phyloP scores from a whole-genome alignment of 2,797 vertebrate species.

The Cynodonichthys magdalenae region DNA sequence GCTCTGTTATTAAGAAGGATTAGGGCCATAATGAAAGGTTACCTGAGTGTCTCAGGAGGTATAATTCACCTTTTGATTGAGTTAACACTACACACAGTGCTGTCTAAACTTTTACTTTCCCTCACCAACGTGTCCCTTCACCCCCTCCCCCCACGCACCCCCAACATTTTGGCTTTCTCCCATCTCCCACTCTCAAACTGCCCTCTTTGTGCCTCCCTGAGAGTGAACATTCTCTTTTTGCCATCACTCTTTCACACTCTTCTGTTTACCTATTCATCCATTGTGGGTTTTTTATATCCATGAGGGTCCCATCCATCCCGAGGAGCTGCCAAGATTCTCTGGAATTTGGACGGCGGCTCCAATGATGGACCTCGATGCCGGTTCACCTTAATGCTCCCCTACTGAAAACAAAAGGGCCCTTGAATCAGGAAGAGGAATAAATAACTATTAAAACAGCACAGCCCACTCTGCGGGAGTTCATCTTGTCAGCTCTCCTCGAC shows the following conservation, averaged over 20 bases:
- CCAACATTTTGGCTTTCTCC: slow-evolving; percentile 58
- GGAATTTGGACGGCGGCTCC: slow-evolving; percentile 76
- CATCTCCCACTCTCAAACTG: slow-evolving; percentile 69
- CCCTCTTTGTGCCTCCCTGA: slow-evolving; percentile 73
- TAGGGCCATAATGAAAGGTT: slow-evolving; percentile 84
- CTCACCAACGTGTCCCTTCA: slow-evolving; percentile 50
- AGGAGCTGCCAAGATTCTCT: slow-evolving; percentile 82
- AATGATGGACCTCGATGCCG: slow-evolving; percentile 63
- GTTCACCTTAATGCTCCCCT: slow-evolving; percentile 71
- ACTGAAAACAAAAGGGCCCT: slow-evolving; percentile 68
- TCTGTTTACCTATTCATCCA: slow-evolving; percentile 86
- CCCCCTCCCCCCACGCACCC: slow-evolving; percentile 5
- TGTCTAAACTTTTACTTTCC: slow-evolving; percentile 71
- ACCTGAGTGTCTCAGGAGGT: slow-evolving; percentile 80
- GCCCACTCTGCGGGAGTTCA: slow-evolving; percentile 59
- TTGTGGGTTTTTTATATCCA: slow-evolving; percentile 79
- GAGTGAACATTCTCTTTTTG: slow-evolving; percentile 82
- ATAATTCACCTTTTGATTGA: slow-evolving; percentile 83
- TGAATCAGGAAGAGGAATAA: slow-evolving; percentile 72
- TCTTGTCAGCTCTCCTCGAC: slow-evolving; percentile 40
- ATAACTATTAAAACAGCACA: slow-evolving; percentile 64
- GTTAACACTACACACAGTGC: slow-evolving; percentile 70
- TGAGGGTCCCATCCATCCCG: slow-evolving; percentile 83
- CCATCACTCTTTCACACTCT: slow-evolving; percentile 85
- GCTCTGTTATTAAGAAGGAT: slow-evolving; percentile 84